phyloP scores from a whole-genome alignment of 2,888 invertebrate genomes.

The Aleiodes leptofemur region DNA sequence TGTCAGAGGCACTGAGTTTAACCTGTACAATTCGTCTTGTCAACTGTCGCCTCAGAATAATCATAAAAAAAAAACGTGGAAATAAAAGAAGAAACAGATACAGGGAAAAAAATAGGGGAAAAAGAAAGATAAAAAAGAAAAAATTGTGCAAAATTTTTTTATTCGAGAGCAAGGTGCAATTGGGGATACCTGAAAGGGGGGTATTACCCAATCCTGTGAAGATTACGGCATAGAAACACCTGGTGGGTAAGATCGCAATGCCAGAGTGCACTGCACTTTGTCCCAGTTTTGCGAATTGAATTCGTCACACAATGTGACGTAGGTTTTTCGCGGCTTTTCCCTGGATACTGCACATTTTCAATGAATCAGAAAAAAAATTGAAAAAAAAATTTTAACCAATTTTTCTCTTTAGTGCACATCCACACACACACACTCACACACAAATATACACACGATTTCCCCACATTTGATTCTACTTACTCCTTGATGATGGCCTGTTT shows the following conservation, averaged over 20 bases:
- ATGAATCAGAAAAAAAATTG: conserved; percentile 10
- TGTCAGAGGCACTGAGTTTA: conserved; percentile 35
- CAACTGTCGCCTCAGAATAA: conserved; percentile 22
- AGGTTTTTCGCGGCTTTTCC: conserved; percentile 71
- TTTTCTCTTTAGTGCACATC: too few species aligned
- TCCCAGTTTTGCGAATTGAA: conserved; percentile 73
- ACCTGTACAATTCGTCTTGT: conserved; percentile 33
- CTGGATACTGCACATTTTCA: conserved; percentile 46
- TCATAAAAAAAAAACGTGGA: conserved; percentile 27
- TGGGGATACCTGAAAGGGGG: conserved; percentile 58
- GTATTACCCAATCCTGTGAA: conserved; percentile 73
- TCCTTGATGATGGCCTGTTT: not conserved
- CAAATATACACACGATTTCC: not conserved
- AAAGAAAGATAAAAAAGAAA: not conserved
- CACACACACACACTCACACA: not conserved
- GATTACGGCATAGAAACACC: conserved; percentile 75
- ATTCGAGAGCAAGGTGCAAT: conserved; percentile 63
- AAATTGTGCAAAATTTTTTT: conserved; percentile 44
- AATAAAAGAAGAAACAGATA: not conserved
- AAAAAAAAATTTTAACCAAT: conserved; percentile 1
- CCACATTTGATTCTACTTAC: conserved; percentile 2
- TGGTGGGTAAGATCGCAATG: conserved; percentile 73
- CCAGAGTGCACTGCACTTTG: conserved; percentile 76
- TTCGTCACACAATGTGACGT: conserved; percentile 74
- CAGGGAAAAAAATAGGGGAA: conserved; percentile 19